phyloP scores from a whole-genome alignment of 2,888 invertebrate species.

The Ditula angustiorana region DNA sequence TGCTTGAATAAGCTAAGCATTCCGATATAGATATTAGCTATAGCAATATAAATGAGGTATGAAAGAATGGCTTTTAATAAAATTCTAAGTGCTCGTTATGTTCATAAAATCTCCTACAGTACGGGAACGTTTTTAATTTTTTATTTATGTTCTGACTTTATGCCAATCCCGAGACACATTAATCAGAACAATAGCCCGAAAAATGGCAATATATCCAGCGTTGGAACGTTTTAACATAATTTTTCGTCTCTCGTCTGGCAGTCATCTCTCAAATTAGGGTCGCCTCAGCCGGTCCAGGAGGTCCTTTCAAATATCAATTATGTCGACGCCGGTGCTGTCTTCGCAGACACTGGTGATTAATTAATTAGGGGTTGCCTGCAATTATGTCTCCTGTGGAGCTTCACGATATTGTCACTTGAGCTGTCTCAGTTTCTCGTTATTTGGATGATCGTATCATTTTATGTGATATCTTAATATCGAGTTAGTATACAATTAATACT shows the following conservation, averaged over 20 bases:
- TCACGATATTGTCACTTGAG: slow-evolving; percentile 49
- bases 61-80: background rate
- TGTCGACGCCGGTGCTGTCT: slow-evolving; percentile 63
- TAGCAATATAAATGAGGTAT: background rate
- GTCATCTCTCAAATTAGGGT: slow-evolving; percentile 71
- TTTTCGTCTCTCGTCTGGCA: slow-evolving; percentile 54
- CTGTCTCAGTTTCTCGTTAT: slow-evolving; percentile 24
- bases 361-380: slow-evolving; percentile 80
- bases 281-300: slow-evolving; percentile 58
- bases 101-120: background rate
- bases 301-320: slow-evolving; percentile 83
- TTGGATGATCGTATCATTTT: slow-evolving; percentile 7
- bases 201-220: slow-evolving; percentile 38
- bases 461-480: background rate
- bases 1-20: too few relatives aligned
- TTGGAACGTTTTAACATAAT: slow-evolving; percentile 46
- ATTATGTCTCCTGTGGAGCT: slow-evolving; percentile 70
- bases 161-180: slow-evolving; percentile 37
- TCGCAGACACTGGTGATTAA: slow-evolving; percentile 77
- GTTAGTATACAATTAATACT: too few relatives aligned
- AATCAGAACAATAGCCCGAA: slow-evolving; percentile 38
- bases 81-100: background rate
- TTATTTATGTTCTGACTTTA: slow-evolving; percentile 19
- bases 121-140: background rate
- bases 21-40: too few relatives aligned